A percentile compares a stretch with the other conserved stretches of the same genome.
Evolutionary conservation across 2,888 invertebrate species (phyloP).

Genomic region (Diadromus collaris): DNA sequence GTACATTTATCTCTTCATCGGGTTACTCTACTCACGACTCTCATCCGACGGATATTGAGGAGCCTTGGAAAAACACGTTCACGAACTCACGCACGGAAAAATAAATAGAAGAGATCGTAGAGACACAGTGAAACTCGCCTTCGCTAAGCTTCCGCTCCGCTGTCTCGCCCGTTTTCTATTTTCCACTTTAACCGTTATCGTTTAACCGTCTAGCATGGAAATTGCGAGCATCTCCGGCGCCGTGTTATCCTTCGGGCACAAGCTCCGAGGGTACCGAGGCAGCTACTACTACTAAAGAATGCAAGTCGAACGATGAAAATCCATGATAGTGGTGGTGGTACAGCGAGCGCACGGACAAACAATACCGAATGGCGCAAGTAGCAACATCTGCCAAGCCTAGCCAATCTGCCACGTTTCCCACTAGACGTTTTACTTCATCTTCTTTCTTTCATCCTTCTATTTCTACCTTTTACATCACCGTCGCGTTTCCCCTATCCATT

Average conservation of each 20-base stretch:
- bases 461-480: conserved; percentile 29
- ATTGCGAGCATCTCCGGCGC: not conserved
- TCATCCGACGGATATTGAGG: not conserved
- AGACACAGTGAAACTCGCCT: not conserved
- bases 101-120: not conserved
- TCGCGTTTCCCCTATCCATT: conserved; percentile 46
- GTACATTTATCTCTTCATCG: not conserved
- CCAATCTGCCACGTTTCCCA: conserved; percentile 47
- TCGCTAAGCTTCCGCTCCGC: not conserved
- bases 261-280: not conserved
- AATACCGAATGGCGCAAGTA: conserved; percentile 28
- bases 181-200: conserved; percentile 17
- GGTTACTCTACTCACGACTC: not conserved
- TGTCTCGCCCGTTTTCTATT: not conserved
- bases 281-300: not conserved
- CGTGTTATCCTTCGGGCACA: not conserved
- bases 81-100: not conserved
- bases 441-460: conserved; percentile 28
- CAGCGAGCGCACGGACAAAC: conserved; percentile 1
- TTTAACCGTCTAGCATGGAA: not conserved
- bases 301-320: not conserved
- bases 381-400: conserved; percentile 62
- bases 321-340: not conserved
- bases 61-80: not conserved
- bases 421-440: conserved; percentile 24